These are phyloP conservation scores for Cephus sareptanus DNA, from an alignment of 2,888 invertebrate genomes.

Conservation along the genomic window DNA sequence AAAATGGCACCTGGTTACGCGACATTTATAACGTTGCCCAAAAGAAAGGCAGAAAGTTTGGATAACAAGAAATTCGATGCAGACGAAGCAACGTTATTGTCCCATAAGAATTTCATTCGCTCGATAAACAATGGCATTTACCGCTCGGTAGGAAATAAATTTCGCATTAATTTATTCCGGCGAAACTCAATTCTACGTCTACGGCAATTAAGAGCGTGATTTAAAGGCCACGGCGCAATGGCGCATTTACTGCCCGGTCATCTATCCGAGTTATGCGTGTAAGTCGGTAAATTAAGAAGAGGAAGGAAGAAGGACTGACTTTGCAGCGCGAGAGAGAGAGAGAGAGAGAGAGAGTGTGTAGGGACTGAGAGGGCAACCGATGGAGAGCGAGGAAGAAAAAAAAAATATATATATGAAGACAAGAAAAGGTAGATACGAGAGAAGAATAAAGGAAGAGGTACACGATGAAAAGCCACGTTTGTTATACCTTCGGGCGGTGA, in stretches of 20 bases:
- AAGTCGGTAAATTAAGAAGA: neutral
- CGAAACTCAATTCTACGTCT: slow-evolving; percentile 12
- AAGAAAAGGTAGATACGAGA: neutral
- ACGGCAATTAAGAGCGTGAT: slow-evolving; percentile 19
- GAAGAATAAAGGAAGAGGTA: neutral
- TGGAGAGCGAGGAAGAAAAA: neutral
- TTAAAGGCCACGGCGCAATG: slow-evolving; percentile 10
- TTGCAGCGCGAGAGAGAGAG: neutral
- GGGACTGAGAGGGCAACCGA: neutral
- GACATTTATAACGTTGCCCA: neutral
- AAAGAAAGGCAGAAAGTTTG: neutral
- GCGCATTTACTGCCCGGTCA: neutral
- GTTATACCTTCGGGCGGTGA: neutral
- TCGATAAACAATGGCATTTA: slow-evolving; percentile 15
- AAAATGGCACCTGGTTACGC: neutral
- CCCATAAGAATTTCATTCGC: slow-evolving; percentile 1
- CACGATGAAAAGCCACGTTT: neutral
- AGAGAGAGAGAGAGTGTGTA: neutral
- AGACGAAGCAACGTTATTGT: neutral
- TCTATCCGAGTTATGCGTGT: neutral
- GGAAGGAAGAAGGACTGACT: neutral
- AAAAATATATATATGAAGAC: too few relatives aligned
- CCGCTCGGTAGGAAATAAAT: slow-evolving; percentile 1
- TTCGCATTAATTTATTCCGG: neutral
- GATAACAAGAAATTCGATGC: neutral